phyloP scores from a whole-genome alignment of 2,113 vertebrate species.

The Otocyon megalotis region DNA sequence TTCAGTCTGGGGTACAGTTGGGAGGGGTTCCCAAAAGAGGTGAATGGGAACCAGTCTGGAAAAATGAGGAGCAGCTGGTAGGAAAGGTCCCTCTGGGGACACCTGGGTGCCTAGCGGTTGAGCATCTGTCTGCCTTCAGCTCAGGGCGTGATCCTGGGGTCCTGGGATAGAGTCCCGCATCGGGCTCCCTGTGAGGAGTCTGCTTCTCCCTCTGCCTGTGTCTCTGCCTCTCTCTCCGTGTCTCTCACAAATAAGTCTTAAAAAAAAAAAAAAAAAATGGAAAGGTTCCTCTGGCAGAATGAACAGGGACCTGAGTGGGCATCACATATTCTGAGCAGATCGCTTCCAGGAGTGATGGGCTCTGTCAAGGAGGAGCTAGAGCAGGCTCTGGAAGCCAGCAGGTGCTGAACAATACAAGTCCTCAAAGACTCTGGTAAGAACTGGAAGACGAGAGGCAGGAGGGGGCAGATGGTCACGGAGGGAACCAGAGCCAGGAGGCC shows the following conservation, averaged over 20 bases:
- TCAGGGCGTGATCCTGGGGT: no score
- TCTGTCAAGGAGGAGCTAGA: neutral
- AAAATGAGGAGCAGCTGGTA: no score
- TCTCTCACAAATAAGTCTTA: no score
- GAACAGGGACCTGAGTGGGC: neutral
- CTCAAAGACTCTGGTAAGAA: neutral
- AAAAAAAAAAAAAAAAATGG: no score
- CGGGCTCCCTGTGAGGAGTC: no score
- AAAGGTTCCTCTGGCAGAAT: neutral
- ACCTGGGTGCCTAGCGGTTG: no score
- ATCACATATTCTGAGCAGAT: neutral
- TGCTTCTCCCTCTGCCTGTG: no score
- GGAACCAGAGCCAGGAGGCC: neutral
- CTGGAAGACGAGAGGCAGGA: neutral
- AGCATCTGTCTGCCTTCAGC: no score
- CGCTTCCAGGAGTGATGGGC: fast-evolving
- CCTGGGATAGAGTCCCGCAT: no score
- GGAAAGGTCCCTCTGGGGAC: neutral
- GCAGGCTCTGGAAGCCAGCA: neutral
- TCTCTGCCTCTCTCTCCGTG: no score
- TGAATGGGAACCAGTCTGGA: neutral
- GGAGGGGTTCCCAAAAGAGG: neutral
- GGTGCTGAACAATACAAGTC: neutral
- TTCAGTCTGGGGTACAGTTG: no score
- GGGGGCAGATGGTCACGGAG: no score